Evolutionary conservation across 2,888 invertebrate genomes (phyloP).

Genomic region (Arenicola marina): DNA sequence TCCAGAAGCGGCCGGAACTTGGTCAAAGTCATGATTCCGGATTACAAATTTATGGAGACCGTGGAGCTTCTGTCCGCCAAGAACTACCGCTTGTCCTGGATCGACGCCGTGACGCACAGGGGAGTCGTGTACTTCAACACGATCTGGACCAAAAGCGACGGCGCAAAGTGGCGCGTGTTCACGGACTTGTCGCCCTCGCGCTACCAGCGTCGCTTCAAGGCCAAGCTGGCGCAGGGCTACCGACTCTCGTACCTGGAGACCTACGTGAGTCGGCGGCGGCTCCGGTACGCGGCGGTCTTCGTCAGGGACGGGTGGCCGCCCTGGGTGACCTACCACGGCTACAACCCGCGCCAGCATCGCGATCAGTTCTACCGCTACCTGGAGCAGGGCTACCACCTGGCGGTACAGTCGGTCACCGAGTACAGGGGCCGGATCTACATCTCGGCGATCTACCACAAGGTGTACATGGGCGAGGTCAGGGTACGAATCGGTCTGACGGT

Average conservation of each 20-base stretch:
- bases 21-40: slow-evolving; percentile 29
- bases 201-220: slow-evolving; percentile 27
- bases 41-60: slow-evolving; percentile 22
- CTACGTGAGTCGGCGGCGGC: slow-evolving; percentile 24
- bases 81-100: slow-evolving; percentile 26
- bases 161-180: slow-evolving; percentile 26
- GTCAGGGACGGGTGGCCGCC: slow-evolving; percentile 31
- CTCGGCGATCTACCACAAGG: slow-evolving; percentile 31
- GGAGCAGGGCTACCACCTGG: slow-evolving; percentile 27
- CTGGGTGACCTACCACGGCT: slow-evolving; percentile 33
- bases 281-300: slow-evolving; percentile 33
- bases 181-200: slow-evolving; percentile 25
- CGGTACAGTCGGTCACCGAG: slow-evolving; percentile 31
- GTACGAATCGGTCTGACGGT: slow-evolving; percentile 32
- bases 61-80: slow-evolving; percentile 14
- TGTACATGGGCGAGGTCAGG: slow-evolving; percentile 28
- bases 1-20: slow-evolving; percentile 20
- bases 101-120: slow-evolving; percentile 24
- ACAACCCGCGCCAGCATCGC: slow-evolving; percentile 28
- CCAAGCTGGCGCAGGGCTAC: slow-evolving; percentile 31
- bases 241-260: slow-evolving; percentile 28
- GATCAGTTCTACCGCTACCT: slow-evolving; percentile 27
- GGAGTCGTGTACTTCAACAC: slow-evolving; percentile 39
- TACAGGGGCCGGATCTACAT: slow-evolving; percentile 30
- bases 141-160: slow-evolving; percentile 37